Conservation (phyloP, 2,113 vertebrate genomes). For the Megalops atlanticus region DNA sequence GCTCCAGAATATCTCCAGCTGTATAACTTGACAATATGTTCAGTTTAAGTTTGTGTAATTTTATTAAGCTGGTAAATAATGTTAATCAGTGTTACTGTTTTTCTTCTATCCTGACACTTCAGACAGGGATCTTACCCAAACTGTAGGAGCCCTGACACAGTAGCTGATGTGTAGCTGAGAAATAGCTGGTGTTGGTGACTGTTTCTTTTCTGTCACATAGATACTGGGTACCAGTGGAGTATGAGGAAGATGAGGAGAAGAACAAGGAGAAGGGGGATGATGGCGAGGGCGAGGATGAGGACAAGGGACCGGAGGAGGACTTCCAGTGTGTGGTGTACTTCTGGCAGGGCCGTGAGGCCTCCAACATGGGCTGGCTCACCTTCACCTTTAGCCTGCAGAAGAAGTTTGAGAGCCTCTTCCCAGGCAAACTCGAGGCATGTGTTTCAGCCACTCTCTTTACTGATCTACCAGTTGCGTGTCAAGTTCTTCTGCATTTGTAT, state of each 20-base stretch:
- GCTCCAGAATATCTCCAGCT: too few relatives aligned
- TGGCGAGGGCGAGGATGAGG: conserved; percentile 76
- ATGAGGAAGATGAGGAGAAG: conserved; percentile 78
- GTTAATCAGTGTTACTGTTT: too few relatives aligned
- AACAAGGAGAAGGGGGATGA: conserved; percentile 44
- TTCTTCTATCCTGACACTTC: too few relatives aligned
- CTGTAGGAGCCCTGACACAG: too few relatives aligned
- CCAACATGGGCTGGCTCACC: conserved; percentile 99
- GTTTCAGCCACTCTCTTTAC: not conserved
- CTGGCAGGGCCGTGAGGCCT: conserved; percentile 97
- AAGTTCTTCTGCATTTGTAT: not conserved
- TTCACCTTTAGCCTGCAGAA: conserved; percentile 99
- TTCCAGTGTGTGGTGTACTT: conserved; percentile 98
- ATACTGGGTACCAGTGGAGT: conserved; percentile 96
- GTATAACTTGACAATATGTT: too few relatives aligned
- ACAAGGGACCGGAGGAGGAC: conserved; percentile 92
- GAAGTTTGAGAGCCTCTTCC: conserved; percentile 97
- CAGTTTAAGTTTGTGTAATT: too few relatives aligned
- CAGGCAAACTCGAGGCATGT: conserved; percentile 88
- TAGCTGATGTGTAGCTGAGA: too few relatives aligned
- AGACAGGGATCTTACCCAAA: too few relatives aligned
- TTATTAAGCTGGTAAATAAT: too few relatives aligned
- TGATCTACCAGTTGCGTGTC: not conserved
- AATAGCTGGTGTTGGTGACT: too few relatives aligned
- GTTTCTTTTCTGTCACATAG: conserved; percentile 55